phyloP scores from a whole-genome alignment of 35 echinoderm and acorn worm species.

The Apostichopus parvimensis region DNA sequence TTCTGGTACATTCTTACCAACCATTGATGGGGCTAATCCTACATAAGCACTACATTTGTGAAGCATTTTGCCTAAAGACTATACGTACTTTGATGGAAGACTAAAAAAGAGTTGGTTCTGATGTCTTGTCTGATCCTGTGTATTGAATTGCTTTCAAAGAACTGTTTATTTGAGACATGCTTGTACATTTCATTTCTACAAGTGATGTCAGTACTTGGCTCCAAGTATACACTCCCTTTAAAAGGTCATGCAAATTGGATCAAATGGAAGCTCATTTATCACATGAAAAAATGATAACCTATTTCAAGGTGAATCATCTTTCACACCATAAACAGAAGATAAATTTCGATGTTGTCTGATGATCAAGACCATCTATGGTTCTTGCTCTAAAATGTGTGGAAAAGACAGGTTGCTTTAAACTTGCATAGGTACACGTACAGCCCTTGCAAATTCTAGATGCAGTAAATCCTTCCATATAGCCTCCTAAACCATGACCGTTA shows the following conservation, averaged over 20 bases:
- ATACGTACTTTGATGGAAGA: too few relatives aligned
- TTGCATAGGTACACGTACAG: constrained; percentile 56
- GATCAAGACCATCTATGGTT: constrained; percentile 19
- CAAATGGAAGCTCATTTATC: constrained; percentile 2
- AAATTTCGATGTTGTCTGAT: constrained; percentile 22
- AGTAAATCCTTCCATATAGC: constrained; percentile 63
- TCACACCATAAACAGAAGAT: constrained; percentile 26
- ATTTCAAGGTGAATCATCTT: constrained; percentile 22
- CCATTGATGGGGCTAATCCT: constrained; percentile 15
- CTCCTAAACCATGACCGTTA: constrained; percentile 46
- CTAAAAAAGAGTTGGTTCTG: not conserved
- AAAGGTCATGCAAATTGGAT: constrained; percentile 24
- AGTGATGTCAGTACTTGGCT: constrained; percentile 27
- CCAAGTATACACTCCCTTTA: constrained; percentile 51
- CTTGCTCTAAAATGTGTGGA: not conserved
- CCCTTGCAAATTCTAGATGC: constrained; percentile 49
- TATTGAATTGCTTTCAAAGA: constrained; percentile 16
- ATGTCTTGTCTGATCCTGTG: constrained; percentile 39
- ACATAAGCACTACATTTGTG: constrained; percentile 25
- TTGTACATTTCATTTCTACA: not conserved
- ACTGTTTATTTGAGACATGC: not conserved
- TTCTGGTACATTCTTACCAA: constrained; percentile 25
- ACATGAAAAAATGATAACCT: constrained; percentile 5
- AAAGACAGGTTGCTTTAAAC: constrained; percentile 17
- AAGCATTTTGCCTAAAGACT: not conserved